phyloP scores from a whole-genome alignment of 2,797 vertebrate genomes.

The Yasuhikotakia modesta region DNA sequence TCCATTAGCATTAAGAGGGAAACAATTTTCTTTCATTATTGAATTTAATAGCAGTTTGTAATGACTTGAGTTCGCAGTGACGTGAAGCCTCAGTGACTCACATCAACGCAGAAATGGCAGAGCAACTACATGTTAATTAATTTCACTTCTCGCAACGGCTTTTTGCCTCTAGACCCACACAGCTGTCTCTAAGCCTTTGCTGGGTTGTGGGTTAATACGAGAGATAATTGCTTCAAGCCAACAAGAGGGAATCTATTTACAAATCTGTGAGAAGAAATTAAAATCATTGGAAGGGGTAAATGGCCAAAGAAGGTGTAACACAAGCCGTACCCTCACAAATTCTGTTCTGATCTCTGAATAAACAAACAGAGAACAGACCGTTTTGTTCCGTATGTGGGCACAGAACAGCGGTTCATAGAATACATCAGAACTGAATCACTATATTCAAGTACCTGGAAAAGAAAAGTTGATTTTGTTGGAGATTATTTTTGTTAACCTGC shows the following conservation, averaged over 20 bases:
- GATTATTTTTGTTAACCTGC: background rate
- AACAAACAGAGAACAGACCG: slow-evolving; percentile 26
- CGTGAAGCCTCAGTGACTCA: slow-evolving; percentile 50
- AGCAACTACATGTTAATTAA: slow-evolving; percentile 62
- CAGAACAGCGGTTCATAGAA: slow-evolving; percentile 12
- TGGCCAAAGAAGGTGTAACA: slow-evolving; percentile 33
- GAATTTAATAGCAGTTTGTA: slow-evolving; percentile 52
- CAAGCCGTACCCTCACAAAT: slow-evolving; percentile 23
- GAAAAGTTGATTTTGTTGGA: background rate
- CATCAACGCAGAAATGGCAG: slow-evolving; percentile 39
- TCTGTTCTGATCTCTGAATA: slow-evolving; percentile 38
- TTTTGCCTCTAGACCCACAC: slow-evolving; percentile 51
- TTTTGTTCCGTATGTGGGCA: slow-evolving; percentile 13
- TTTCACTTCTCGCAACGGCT: slow-evolving; percentile 56
- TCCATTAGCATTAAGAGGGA: slow-evolving; percentile 20
- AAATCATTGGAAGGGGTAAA: slow-evolving; percentile 46
- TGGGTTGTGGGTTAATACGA: slow-evolving; percentile 59
- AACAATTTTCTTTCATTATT: slow-evolving; percentile 50
- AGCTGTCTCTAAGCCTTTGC: slow-evolving; percentile 56
- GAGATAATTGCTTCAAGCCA: slow-evolving; percentile 58
- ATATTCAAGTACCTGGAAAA: background rate
- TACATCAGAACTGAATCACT: background rate
- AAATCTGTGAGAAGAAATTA: slow-evolving; percentile 50
- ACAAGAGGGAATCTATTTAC: slow-evolving; percentile 55
- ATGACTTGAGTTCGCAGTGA: slow-evolving; percentile 49